Base-by-base conservation (phyloP, 2,113 vertebrate species). In the Xiphophorus maculatus region DNA sequence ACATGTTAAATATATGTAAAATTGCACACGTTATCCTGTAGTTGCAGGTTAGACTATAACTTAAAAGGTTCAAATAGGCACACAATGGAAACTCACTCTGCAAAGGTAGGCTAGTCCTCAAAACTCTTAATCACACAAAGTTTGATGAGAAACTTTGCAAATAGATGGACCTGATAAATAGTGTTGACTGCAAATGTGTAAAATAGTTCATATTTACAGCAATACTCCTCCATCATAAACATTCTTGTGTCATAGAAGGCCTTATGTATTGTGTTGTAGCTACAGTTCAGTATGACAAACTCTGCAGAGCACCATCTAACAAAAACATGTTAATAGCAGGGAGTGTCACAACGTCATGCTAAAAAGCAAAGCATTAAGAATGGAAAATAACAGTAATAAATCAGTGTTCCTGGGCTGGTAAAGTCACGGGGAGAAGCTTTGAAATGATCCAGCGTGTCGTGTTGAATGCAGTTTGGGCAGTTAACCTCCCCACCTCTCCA, bases 71-170 rank as follows among this genome's bases (percentile, higher is more conserved):
- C 76, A 74, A 73, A 73, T 71, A 86, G 88, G 87, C 88, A 91
- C 90, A 33, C 64, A 0, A 71, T 70, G 70, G 80, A 80, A 64
- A 73, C 77, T 63, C 42, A 73, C 72, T 69, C 69, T 62, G 81
- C 76, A 90, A 87, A 87, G 76, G 87, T 70, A 69, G 82, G 74
- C 86, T 84, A 90, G 84, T 86, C 88, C 84, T 92, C 85, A 82
- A 90, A 89, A 90, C 76, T 76, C 80, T 64, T 27, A 88, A 78
- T 74, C 84, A 88, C 82, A 84, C 82, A 67, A 68, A 29, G 33
- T 70, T 33, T 80, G 71, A 71, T 30, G 35, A 61, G 60, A 40
- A 62, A 35, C 33, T 35, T 35, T 35, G 30, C 33, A 32, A 30
- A 25, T 79, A 79, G 77, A 30, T 19, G 48, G 73, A 60, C 44